Evolutionary conservation across 1,140 invertebrate genomes (phyloP).

Genomic region (Drosophila nigrodunni): DNA sequence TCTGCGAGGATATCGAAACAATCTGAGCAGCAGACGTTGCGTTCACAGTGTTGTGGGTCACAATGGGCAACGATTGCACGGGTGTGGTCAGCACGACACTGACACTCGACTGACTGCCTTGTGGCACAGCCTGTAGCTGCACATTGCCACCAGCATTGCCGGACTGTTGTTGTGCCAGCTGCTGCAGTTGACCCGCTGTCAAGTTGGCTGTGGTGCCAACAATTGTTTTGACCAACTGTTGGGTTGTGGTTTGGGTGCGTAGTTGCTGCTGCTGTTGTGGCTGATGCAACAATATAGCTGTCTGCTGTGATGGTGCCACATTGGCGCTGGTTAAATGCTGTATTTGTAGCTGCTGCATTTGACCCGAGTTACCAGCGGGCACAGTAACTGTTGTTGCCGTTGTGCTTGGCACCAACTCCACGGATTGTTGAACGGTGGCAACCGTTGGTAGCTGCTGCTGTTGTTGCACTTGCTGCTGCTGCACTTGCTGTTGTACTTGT

Average conservation of each 20-base stretch:
- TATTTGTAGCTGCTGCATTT: conserved; percentile 66
- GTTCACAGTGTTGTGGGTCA: conserved; percentile 64
- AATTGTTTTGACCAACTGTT: conserved; percentile 81
- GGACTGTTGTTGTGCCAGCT: conserved; percentile 66
- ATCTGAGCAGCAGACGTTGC: conserved; percentile 77
- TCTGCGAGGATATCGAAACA: conserved; percentile 80
- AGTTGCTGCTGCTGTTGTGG: conserved; percentile 67
- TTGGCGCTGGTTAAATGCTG: conserved; percentile 68
- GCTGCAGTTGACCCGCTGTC: conserved; percentile 75
- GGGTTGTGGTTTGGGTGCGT: conserved; percentile 55
- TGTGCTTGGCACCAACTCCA: conserved; percentile 56
- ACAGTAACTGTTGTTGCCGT: conserved; percentile 61
- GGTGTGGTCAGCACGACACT: conserved; percentile 83
- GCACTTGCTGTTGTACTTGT: conserved; percentile 41
- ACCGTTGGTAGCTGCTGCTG: conserved; percentile 66
- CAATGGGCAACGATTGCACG: conserved; percentile 68
- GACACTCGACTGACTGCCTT: conserved; percentile 63
- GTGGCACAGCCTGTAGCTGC: conserved; percentile 44
- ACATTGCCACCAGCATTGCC: conserved; percentile 32
- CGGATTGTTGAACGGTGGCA: conserved; percentile 49
- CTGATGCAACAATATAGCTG: conserved; percentile 69
- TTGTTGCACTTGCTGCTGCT: conserved; percentile 41
- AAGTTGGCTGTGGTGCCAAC: conserved; percentile 65
- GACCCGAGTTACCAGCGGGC: conserved; percentile 47
- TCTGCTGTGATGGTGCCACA: conserved; percentile 58